phyloP scores from a whole-genome alignment of 2,797 vertebrate species.

The Simalia tracyae region DNA sequence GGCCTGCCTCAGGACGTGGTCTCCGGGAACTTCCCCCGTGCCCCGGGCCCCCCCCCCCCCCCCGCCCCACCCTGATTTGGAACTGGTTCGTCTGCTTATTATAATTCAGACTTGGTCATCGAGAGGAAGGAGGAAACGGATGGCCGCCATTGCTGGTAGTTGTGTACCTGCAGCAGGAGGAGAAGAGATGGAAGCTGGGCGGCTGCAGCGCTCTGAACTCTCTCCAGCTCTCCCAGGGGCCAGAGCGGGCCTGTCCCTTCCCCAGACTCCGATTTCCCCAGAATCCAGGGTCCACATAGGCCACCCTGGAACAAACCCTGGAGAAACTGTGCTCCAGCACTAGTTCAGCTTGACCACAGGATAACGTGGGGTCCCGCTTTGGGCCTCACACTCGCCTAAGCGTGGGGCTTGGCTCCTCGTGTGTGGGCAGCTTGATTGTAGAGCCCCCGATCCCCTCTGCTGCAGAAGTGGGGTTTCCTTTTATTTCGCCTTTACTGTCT shows the following conservation, averaged over 20 bases:
- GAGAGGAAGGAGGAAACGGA: neutral
- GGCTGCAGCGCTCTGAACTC: neutral
- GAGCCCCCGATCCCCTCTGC: neutral
- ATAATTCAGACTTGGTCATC: neutral
- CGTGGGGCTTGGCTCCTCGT: neutral
- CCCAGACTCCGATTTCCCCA: neutral
- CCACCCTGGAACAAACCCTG: neutral
- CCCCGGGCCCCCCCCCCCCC: neutral
- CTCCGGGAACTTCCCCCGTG: neutral
- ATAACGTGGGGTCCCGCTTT: neutral
- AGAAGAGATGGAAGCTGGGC: neutral
- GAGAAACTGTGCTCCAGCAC: neutral
- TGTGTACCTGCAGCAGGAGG: neutral
- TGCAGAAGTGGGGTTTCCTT: neutral
- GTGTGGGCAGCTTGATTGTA: neutral
- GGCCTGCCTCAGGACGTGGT: neutral
- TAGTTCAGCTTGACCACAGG: neutral
- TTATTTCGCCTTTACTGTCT: neutral
- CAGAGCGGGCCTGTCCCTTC: neutral
- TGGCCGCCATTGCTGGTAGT: neutral
- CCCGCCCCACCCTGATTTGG: neutral
- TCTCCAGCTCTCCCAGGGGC: neutral
- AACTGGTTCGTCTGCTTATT: neutral
- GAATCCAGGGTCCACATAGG: neutral
- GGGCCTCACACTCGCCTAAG: neutral